Evolutionary conservation across 2,888 invertebrate genomes (phyloP).

Genomic region (Apeira syringaria): DNA sequence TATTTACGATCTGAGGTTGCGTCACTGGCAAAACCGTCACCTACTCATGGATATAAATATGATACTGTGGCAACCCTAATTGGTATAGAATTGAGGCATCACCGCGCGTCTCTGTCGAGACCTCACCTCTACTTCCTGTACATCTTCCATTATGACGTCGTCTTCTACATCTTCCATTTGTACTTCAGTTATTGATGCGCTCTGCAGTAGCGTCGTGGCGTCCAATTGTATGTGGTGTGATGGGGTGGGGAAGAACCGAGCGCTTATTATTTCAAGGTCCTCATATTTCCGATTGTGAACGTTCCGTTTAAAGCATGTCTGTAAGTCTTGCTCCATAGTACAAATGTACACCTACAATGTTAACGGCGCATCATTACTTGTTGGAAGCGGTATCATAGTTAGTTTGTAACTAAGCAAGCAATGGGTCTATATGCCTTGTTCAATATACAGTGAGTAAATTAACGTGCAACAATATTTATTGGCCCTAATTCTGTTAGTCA

Average conservation of each 20-base stretch:
- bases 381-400: no score
- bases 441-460: no score
- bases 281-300: slow-evolving; percentile 90
- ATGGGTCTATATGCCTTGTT: no score
- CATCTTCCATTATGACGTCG: slow-evolving; percentile 65
- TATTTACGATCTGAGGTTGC: no score
- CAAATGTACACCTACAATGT: slow-evolving; percentile 92
- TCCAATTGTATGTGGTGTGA: slow-evolving; percentile 92
- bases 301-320: slow-evolving; percentile 91
- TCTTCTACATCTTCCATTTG: slow-evolving; percentile 91
- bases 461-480: no score
- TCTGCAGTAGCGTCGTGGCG: slow-evolving; percentile 92
- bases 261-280: slow-evolving; percentile 89
- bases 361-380: neutral
- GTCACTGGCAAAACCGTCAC: no score
- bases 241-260: slow-evolving; percentile 91
- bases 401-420: no score
- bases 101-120: slow-evolving; percentile 12
- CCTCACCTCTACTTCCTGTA: slow-evolving; percentile 77
- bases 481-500: no score
- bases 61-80: no score
- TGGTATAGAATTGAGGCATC: neutral
- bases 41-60: no score
- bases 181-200: slow-evolving; percentile 91
- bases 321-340: slow-evolving; percentile 92